phyloP scores from a whole-genome alignment of 2,888 invertebrate species.

The Scaptodrosophila latifasciaeformis region DNA sequence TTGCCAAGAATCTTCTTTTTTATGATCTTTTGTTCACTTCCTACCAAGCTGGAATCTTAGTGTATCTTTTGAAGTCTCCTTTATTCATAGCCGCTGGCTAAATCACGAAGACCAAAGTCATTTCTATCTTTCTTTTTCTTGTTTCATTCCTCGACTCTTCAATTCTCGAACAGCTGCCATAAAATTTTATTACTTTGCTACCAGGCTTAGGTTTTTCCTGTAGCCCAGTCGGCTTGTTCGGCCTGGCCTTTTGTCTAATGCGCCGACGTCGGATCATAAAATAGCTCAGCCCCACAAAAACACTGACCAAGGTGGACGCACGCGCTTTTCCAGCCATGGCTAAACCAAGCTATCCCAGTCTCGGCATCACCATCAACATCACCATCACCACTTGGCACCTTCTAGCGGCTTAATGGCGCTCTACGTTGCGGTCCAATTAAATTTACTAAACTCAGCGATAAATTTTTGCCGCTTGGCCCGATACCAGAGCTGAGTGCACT shows the following conservation, averaged over 20 bases:
- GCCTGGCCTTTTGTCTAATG: constrained; percentile 46
- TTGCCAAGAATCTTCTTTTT: too few relatives aligned
- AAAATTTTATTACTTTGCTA: constrained; percentile 71
- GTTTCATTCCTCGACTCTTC: background rate
- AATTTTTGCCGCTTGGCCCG: constrained; percentile 56
- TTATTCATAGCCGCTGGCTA: too few relatives aligned
- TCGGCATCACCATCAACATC: too few relatives aligned
- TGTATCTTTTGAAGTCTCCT: too few relatives aligned
- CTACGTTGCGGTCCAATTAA: constrained; percentile 58
- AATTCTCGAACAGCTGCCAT: constrained; percentile 55
- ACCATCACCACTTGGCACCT: constrained; percentile 49
- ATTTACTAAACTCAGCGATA: constrained; percentile 67
- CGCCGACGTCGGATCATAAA: constrained; percentile 9
- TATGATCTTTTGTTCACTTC: too few relatives aligned
- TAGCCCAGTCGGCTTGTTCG: constrained; percentile 5
- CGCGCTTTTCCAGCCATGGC: constrained; percentile 3
- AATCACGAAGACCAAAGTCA: too few relatives aligned
- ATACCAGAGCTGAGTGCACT: constrained; percentile 25
- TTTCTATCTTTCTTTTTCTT: too few relatives aligned
- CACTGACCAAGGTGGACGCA: background rate
- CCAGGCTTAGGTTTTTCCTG: constrained; percentile 43
- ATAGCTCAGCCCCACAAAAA: background rate
- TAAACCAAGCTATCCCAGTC: background rate
- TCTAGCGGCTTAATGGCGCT: constrained; percentile 29
- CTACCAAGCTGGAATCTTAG: too few relatives aligned